Conservation (phyloP, 2,888 invertebrate species). For the Folsomia manolachei region DNA sequence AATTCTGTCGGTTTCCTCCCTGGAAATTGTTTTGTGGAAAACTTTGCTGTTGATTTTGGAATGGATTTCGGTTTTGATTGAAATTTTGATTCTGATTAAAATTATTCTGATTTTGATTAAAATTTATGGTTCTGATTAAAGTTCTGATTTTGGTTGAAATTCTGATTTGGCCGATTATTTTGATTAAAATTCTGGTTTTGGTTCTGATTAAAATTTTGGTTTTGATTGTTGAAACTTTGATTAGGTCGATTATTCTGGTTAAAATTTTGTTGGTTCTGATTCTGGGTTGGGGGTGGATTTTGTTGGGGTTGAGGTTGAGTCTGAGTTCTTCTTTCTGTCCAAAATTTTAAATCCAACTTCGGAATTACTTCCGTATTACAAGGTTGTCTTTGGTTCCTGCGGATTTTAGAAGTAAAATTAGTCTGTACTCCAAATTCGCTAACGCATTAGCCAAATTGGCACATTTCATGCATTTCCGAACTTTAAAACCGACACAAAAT, state of each 20-base stretch:
- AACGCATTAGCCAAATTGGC: not conserved
- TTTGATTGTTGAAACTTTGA: not conserved
- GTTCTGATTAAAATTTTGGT: slow-evolving; percentile 8
- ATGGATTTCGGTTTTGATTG: not conserved
- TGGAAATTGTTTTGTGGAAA: not conserved
- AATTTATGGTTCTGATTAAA: slow-evolving; percentile 3
- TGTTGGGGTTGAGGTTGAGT: not conserved
- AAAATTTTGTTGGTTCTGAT: not conserved
- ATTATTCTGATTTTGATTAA: slow-evolving; percentile 2
- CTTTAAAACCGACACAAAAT: not conserved
- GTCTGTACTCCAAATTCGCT: no score
- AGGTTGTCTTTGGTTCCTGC: slow-evolving; percentile 54
- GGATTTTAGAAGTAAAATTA: no score
- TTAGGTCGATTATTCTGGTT: not conserved
- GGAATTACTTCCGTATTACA: slow-evolving; percentile 54
- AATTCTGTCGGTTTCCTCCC: slow-evolving; percentile 1
- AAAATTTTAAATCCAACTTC: slow-evolving; percentile 53
- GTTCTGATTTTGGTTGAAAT: slow-evolving; percentile 7
- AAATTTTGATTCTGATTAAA: not conserved
- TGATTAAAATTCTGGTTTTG: no score
- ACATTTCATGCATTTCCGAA: not conserved
- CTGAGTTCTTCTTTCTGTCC: slow-evolving; percentile 52
- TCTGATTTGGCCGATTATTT: not conserved
- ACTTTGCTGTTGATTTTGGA: not conserved
- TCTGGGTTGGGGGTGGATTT: not conserved